phyloP scores from a whole-genome alignment of 1,140 invertebrate genomes.

The Ephestia elutella region DNA sequence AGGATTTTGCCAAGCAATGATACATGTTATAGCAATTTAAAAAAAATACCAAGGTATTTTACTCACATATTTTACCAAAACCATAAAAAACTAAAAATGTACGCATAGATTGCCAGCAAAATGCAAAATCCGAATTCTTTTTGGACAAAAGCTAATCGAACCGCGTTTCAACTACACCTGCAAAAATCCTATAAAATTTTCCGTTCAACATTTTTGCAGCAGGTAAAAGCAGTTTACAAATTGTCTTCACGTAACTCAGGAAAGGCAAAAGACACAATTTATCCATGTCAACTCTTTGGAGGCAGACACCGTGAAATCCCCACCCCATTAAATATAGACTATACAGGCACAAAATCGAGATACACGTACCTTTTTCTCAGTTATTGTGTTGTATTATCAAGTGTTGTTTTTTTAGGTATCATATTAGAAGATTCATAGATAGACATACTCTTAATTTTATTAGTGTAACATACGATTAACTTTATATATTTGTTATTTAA shows the following conservation, averaged over 20 bases:
- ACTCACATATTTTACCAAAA: too few species aligned
- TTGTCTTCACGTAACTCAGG: background rate
- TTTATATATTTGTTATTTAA: too few species aligned
- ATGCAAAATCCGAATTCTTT: too few species aligned
- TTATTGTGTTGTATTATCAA: slow-evolving; percentile 1
- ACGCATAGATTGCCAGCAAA: too few species aligned
- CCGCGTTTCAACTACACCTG: background rate
- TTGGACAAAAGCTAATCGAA: too few species aligned
- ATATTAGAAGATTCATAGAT: too few species aligned
- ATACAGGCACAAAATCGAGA: slow-evolving; percentile 11
- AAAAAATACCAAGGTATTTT: too few species aligned
- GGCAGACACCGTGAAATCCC: slow-evolving; percentile 38
- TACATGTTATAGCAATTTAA: too few species aligned
- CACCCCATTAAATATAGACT: slow-evolving; percentile 33
- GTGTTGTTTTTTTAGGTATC: background rate
- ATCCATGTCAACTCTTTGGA: slow-evolving; percentile 36
- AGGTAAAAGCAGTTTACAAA: slow-evolving; percentile 12
- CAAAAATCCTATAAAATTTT: background rate
- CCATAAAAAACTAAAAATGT: too few species aligned
- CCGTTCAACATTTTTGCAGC: slow-evolving; percentile 13
- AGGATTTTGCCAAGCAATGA: too few species aligned
- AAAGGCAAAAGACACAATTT: slow-evolving; percentile 32
- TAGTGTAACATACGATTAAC: too few species aligned
- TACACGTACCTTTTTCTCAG: background rate
- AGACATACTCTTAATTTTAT: too few species aligned